Evolutionary conservation across 2,797 vertebrate genomes (phyloP).

Genomic region (Sebastes miniatus): DNA sequence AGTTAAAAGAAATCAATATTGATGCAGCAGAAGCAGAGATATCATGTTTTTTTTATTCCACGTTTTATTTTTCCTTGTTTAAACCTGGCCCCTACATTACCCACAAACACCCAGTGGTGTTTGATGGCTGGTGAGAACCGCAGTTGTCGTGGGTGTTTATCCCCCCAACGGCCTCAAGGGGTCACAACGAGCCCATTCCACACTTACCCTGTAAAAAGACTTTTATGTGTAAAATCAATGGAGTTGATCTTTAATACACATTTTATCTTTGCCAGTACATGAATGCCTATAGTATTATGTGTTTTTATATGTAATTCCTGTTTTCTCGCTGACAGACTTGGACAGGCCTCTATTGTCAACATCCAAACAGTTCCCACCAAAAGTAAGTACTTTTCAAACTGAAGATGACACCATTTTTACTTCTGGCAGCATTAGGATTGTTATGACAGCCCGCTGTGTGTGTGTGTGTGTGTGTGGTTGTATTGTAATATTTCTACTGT

Average conservation of each 20-base stretch:
- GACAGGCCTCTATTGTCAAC: slow-evolving; percentile 42
- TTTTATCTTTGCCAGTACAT: not conserved
- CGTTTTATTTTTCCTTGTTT: not conserved
- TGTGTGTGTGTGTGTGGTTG: not conserved
- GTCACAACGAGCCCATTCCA: not conserved
- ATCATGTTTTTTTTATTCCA: not conserved
- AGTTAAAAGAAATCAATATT: not conserved
- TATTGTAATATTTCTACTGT: not conserved
- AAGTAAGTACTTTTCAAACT: slow-evolving; percentile 32
- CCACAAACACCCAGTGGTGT: not conserved
- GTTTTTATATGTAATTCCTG: not conserved
- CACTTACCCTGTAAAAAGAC: not conserved
- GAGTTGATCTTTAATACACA: not conserved
- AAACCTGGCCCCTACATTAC: not conserved
- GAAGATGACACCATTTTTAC: not conserved
- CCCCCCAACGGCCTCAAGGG: not conserved
- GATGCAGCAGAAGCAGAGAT: not conserved
- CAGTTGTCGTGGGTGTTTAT: not conserved
- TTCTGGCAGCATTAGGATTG: not conserved
- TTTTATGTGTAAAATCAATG: not conserved
- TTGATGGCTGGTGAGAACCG: not conserved
- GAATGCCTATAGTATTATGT: not conserved
- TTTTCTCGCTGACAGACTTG: slow-evolving; percentile 60
- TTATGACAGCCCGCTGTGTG: not conserved
- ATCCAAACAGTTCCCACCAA: slow-evolving; percentile 49